Conservation (phyloP, 2,888 invertebrate genomes). For the Colletes collaris region DNA sequence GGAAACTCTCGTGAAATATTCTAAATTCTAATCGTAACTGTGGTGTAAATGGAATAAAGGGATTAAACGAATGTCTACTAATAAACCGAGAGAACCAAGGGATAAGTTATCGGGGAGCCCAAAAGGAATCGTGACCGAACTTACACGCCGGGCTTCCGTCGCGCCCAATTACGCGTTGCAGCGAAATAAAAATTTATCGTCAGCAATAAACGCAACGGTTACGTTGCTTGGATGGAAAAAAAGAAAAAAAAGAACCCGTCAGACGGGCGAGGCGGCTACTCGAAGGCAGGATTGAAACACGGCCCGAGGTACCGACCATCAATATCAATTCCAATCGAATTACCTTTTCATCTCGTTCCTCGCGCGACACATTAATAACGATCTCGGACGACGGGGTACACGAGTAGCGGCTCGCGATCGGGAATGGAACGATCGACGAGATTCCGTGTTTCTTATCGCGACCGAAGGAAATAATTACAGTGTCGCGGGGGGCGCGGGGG, state of each 20-base stretch:
- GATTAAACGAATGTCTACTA: too few species aligned
- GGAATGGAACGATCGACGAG: slow-evolving; percentile 1
- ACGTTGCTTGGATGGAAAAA: neutral
- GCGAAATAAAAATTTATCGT: neutral
- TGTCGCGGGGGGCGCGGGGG: neutral
- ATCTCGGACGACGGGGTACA: slow-evolving; percentile 20
- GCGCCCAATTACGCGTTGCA: too few species aligned
- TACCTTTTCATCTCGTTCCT: slow-evolving; percentile 20
- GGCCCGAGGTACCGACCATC: neutral
- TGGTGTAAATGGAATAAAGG: too few species aligned
- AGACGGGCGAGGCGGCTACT: too few species aligned
- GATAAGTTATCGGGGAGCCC: too few species aligned
- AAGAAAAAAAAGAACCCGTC: neutral
- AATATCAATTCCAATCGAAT: slow-evolving; percentile 36
- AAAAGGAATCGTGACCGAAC: too few species aligned
- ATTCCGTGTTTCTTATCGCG: slow-evolving; percentile 13
- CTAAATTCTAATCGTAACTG: too few species aligned
- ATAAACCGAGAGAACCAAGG: too few species aligned
- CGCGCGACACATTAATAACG: slow-evolving; percentile 24
- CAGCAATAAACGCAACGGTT: neutral
- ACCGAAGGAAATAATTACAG: slow-evolving; percentile 55
- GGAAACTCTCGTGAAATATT: too few species aligned
- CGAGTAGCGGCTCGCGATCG: slow-evolving; percentile 28
- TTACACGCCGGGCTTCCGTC: too few species aligned
- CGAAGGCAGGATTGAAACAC: neutral